Conservation (phyloP, 2,113 vertebrate genomes). For the Tautogolabrus adspersus region DNA sequence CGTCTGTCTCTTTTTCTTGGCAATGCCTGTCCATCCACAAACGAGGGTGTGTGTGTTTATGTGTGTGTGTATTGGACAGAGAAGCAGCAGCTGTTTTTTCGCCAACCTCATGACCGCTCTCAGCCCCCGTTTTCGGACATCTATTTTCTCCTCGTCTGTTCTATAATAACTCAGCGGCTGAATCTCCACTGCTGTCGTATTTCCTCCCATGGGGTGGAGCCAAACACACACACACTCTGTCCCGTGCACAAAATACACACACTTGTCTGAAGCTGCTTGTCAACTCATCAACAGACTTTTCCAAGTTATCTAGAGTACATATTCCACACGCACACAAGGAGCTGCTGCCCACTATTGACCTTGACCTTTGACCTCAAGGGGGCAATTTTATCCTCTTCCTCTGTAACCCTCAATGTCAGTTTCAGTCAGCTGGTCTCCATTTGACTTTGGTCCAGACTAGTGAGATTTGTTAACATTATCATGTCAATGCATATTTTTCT, state of each 20-base stretch:
- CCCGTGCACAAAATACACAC: slow-evolving; percentile 9
- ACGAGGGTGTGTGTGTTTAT: slow-evolving; percentile 6
- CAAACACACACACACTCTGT: not conserved
- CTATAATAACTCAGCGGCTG: slow-evolving; percentile 50
- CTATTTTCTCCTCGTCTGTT: slow-evolving; percentile 67
- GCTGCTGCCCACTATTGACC: not conserved
- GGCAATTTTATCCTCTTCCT: not conserved
- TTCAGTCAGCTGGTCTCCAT: not conserved
- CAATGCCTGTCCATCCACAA: slow-evolving; percentile 13
- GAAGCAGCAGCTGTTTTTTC: slow-evolving; percentile 56
- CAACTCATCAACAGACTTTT: slow-evolving; percentile 37
- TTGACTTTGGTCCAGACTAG: not conserved
- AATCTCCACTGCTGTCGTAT: slow-evolving; percentile 16
- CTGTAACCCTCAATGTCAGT: not conserved
- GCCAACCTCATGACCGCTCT: slow-evolving; percentile 49
- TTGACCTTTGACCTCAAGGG: slow-evolving; percentile 14
- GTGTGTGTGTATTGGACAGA: not conserved
- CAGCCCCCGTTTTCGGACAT: slow-evolving; percentile 56
- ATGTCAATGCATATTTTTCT: too few relatives aligned
- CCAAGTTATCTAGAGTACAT: not conserved
- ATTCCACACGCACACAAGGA: slow-evolving; percentile 5
- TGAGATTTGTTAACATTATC: not conserved
- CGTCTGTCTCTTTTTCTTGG: slow-evolving; percentile 42
- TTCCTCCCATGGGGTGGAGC: slow-evolving; percentile 14
- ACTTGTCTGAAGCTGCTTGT: slow-evolving; percentile 18